Evolutionary conservation across 2,888 invertebrate species (phyloP).

Genomic region (Stenoptilia bipunctidactyla): DNA sequence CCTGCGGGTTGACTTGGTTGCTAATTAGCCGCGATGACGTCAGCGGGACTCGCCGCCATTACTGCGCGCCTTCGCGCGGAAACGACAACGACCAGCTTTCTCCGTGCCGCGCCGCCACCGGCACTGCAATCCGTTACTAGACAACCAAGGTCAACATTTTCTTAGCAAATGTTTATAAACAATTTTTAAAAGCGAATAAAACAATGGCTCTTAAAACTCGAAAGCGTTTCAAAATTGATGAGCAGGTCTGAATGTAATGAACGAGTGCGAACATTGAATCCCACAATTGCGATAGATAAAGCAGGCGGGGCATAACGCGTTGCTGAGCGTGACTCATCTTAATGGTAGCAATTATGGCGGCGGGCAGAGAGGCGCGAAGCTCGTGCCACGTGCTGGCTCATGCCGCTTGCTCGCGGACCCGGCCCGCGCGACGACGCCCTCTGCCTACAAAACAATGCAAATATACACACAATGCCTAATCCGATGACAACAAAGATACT

Average conservation of each 20-base stretch:
- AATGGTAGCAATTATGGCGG: constrained; percentile 58
- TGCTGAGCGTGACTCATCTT: constrained; percentile 67
- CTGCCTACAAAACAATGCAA: constrained; percentile 18
- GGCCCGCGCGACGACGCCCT: constrained; percentile 17
- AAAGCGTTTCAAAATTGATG: constrained; percentile 8
- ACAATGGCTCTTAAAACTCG: background rate
- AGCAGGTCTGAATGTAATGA: no score
- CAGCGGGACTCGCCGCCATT: constrained; percentile 41
- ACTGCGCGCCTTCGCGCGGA: constrained; percentile 60
- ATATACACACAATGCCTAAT: constrained; percentile 16
- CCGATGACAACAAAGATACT: background rate
- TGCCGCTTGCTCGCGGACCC: constrained; percentile 13
- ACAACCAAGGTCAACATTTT: constrained; percentile 7
- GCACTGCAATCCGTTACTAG: constrained; percentile 23
- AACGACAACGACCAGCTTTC: constrained; percentile 69
- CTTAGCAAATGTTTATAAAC: constrained; percentile 24
- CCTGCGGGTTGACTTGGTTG: constrained; percentile 52
- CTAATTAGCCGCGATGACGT: constrained; percentile 59
- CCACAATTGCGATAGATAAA: constrained; percentile 34
- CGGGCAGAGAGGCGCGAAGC: constrained; percentile 33
- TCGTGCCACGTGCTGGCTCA: constrained; percentile 45
- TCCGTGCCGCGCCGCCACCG: constrained; percentile 34
- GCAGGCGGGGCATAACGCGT: constrained; percentile 46
- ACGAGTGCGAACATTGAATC: constrained; percentile 3
- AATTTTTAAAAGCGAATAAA: background rate